Base-by-base conservation (phyloP, 2,888 invertebrate genomes). In the Microplitis manilae region DNA sequence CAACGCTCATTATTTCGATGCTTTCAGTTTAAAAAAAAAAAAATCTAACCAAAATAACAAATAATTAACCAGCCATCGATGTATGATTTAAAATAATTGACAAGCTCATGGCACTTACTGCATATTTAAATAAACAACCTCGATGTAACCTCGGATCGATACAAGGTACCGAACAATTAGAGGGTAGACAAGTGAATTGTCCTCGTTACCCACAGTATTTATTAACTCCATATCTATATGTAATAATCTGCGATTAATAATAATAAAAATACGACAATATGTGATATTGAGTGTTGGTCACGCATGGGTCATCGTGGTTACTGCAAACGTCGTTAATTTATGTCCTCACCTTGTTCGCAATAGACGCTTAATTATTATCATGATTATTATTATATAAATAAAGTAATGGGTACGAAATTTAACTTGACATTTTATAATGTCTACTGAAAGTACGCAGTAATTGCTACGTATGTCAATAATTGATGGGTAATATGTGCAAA, bases 341-440 rank as follows among this genome's bases (percentile, higher is more conserved):
- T 83, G 80, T 84, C 82, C 83, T 82, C 82, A 82, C 79, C 73
- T 73, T 77, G 39, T 75, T 74, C 65, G 78, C 76, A 79, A 79
- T 78, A 77, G 73, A 67, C 75, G 68, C 75, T 79, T 76, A 68
- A 68, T 74, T 77, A 79, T 59, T 71, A 65, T 30, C 15, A 20
- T 65, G 2, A 65, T 38, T 20, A 65, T 30, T 65, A 65, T 38
- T 13, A 65, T 65, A 30, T 4, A 50, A 50, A 13, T 13, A 13
- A 65, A 65, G 20, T 65, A 20, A 65, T 65, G 20, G 38, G 7
- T 65, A 20, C 7, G 13, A 7, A 65, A 38, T 30, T 38, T 65
- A 65, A 65, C 65, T 65, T 65, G 65, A 65, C 65, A 65, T 65
- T 65, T 65, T 8, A 30, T 20, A 62, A 62, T 50, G 13, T 13